Evolutionary conservation across 1,140 invertebrate genomes (phyloP).

Genomic region (Cyclina sinensis): DNA sequence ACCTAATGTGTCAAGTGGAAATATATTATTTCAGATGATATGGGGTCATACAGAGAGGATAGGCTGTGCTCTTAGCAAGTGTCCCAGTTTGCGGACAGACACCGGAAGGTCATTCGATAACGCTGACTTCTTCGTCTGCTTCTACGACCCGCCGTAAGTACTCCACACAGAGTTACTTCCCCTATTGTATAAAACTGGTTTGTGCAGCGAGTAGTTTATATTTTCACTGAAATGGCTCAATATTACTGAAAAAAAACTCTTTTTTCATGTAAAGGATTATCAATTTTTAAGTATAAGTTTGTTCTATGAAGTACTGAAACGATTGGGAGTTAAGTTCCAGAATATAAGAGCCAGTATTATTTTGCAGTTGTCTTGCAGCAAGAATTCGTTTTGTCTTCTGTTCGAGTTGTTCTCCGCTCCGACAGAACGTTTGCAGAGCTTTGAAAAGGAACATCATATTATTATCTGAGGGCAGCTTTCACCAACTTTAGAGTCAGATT

Average conservation of each 20-base stretch:
- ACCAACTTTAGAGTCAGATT: no score
- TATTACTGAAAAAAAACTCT: neutral
- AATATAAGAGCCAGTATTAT: neutral
- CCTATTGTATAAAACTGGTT: no score
- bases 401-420: no score
- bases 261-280: neutral
- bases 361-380: neutral
- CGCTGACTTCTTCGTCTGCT: conserved; percentile 51
- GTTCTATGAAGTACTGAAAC: neutral
- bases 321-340: neutral
- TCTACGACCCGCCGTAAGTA: conserved; percentile 61
- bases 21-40: conserved; percentile 39
- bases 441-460: no score
- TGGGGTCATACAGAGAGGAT: conserved; percentile 49
- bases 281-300: neutral
- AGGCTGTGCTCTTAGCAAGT: conserved; percentile 53
- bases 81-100: neutral
- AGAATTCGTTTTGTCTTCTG: no score
- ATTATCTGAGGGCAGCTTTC: no score
- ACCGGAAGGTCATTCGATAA: conserved; percentile 7
- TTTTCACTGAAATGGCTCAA: neutral
- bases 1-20: no score
- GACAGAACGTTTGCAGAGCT: no score
- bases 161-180: neutral
- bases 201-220: neutral